Base-by-base conservation (phyloP, 2,888 invertebrate species). In the Plebejus argus region DNA sequence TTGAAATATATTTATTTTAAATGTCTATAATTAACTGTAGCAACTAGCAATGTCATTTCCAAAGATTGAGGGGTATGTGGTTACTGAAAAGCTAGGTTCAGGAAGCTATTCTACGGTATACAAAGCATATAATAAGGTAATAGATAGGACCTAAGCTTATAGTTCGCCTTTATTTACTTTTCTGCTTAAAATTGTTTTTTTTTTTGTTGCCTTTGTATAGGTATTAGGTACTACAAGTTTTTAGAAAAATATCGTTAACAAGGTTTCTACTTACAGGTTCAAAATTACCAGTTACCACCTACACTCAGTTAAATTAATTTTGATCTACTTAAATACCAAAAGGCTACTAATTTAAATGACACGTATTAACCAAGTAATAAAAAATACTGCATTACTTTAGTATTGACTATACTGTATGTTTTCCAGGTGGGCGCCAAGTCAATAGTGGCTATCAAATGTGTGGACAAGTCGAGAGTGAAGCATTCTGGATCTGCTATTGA, bases 71-170 rank as follows among this genome's bases (percentile, higher is more conserved):
- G 96, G 96, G 71, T 97, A 96, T 84, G 95, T 96, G 23, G 94
- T 97, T 76, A 94, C 96, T 4, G 96, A 96, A 83, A 97, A 96
- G 89, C 94, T 98, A 12, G 98, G 98, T 0, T 95, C 95, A 23
- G 98, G 98, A 1, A 97, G 97, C 82, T 98, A 97, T 90, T 97
- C 98, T 0, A 96, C 96, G 0, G 98, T 98, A 0, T 98, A 96
- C 87, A 97, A 97, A 91, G 98, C 97, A 0, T 95, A 95, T 79
- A 95, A 95, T 82, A 96, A 96, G 95, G 97, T 81, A 77, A 66
- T 53, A 12, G 10, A 35, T 18, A n/a, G n/a, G 23, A 61, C 61
- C 12, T 0, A n/a, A n/a, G n/a, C n/a, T 0, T 61, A 20, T 20
- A 20, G n/a, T 58, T 58, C 61, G 10, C 20, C 20, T 10, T 23